Evolutionary conservation across 2,888 invertebrate species (phyloP), one percentile per base, ranked within the genome.

Genomic region (Helobdella robusta): DNA sequence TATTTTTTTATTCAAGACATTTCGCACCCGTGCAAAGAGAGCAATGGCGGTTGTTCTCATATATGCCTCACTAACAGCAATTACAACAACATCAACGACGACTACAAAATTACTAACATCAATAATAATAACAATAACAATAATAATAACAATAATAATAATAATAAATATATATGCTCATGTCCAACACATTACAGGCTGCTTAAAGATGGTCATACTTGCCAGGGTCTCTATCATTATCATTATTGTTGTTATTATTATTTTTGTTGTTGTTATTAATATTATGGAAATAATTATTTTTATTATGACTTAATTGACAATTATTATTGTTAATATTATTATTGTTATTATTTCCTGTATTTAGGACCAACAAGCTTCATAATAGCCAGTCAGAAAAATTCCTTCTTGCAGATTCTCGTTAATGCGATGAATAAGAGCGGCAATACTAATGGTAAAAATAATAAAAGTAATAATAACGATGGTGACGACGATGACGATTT

Each of bases 21-120:
- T n/a, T n/a, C n/a, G n/a, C n/a, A n/a, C 71, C 70, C 71, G 23
- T 91, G 91, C 74, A 86, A 86, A 0, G 75, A 75, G 0, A 85
- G 87, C 73, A 91, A 91, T 74, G 91, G 91, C 0, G 89, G 88
- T 8, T 92, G 91, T 76, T 89, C 89, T 0, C 89, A 91, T 76
- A 82, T 92, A 8, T 92, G 92, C 75, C 82, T 92, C 59, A 75
- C 76, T 2, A 73, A 72, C 60, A 15, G n/a, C 11, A 40, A 15
- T 40, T 40, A 54, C 30, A 54, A 25, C 54, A n/a, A 54, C 6
- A 54, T 11, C 30, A 6, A 5, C 15, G 25, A 23, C 11, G n/a
- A 54, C n/a, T 4, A 54, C 30, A 54, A 30, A 20, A 54, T 6
- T 25, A 54, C 11, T 25, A 4, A 54, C 4, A 8, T 30, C 4